Base-by-base conservation (phyloP, 2,888 invertebrate genomes). In the Lasioglossum figueresi region DNA sequence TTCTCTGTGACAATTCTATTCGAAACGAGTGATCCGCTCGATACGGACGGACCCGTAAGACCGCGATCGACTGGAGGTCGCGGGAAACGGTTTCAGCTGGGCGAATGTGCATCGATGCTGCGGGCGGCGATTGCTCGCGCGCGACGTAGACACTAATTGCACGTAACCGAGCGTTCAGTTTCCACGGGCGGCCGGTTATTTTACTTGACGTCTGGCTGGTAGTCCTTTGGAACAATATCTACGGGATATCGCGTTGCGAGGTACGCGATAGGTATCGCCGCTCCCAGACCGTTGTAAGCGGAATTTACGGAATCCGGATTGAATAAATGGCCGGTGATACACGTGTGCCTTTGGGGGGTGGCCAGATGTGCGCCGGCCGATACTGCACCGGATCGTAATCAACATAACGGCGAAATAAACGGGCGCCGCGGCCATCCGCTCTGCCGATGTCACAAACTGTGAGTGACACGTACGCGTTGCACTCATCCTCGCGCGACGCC, bases 371-470 rank as follows among this genome's bases (percentile, higher is more conserved):
- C 80, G 71, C 63, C 72, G 45, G 14, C 68, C 77, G 70, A 75
- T 63, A 73, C 70, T 45, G 79, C 63, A n/a, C 48, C 73, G 76
- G 71, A 79, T 84, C 84, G 81, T 87, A 83, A 89, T 85, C 88
- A 81, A 77, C 82, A 72, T 89, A 89, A 89, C 85, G 87, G 73
- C 75, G 75, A 86, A 90, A 86, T 86, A 89, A 90, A 89, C 83
- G 84, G 71, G 76, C 81, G 80, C 80, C 59, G 82, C 83, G 83
- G 79, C 74, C 78, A 73, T 56, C 77, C 66, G 66, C 45, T 72
- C 71, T 5, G 63, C 19, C 34, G 66, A 19, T 82, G 82, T 84
- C 83, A 70, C 86, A 79, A 87, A 79, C 84, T 84, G 79, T 79
- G 85, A 88, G 80, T 86, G 90, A 82, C 85, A 63, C 80, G 71